Evolutionary conservation across 2,888 invertebrate species (phyloP).

Genomic region (Diaphora mendica): DNA sequence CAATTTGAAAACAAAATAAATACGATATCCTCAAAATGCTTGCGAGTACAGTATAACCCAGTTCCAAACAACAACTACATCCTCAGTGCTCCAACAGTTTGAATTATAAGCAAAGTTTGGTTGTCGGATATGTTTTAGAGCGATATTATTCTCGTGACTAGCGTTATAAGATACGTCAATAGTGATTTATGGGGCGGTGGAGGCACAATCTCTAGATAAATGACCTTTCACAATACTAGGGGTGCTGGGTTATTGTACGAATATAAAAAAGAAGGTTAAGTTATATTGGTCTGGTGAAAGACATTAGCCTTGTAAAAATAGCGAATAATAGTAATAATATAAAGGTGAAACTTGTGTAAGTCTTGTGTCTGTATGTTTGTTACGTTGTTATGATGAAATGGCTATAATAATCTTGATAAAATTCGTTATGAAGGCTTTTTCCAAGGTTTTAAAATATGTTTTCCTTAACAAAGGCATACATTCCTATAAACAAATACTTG

Average conservation of each 20-base stretch:
- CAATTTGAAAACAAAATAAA: background rate
- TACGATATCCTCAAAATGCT: background rate
- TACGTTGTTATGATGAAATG: too few species aligned
- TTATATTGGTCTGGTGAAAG: background rate
- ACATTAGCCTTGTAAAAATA: background rate
- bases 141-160: slow-evolving; percentile 44
- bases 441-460: too few species aligned
- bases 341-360: too few species aligned
- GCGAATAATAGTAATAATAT: background rate
- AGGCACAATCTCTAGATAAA: slow-evolving; percentile 44
- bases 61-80: slow-evolving; percentile 10
- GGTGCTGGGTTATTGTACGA: slow-evolving; percentile 24
- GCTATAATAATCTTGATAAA: too few species aligned
- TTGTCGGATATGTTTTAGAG: slow-evolving; percentile 43
- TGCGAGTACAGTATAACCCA: background rate
- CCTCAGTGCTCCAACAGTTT: slow-evolving; percentile 13
- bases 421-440: too few species aligned
- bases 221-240: slow-evolving; percentile 42
- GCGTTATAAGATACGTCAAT: slow-evolving; percentile 44
- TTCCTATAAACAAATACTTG: too few species aligned
- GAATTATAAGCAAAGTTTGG: slow-evolving; percentile 29
- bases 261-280: slow-evolving; percentile 23
- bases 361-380: too few species aligned
- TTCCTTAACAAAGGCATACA: too few species aligned
- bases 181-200: slow-evolving; percentile 40